A percentile compares a stretch with the other conserved stretches of the same genome.
phyloP scores from a whole-genome alignment of 2,888 invertebrate genomes.

The Hipparchia sbordonii region DNA sequence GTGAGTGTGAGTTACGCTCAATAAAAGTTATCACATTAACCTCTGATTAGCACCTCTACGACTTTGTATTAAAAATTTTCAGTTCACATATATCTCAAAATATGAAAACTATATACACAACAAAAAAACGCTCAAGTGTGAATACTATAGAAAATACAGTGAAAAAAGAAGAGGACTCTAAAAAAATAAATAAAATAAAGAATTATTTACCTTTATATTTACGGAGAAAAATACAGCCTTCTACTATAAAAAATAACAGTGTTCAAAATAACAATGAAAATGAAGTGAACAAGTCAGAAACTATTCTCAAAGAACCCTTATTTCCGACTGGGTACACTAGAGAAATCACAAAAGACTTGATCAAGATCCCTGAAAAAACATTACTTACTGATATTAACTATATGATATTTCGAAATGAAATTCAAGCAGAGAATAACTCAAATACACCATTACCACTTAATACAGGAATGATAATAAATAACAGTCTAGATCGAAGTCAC shows the following conservation, averaged over 20 bases:
- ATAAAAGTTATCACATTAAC: too few species aligned
- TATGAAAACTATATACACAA: constrained; percentile 45
- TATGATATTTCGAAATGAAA: constrained; percentile 57
- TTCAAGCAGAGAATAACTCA: constrained; percentile 48
- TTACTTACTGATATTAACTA: constrained; percentile 50
- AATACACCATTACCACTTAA: constrained; percentile 42
- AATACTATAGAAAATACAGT: constrained; percentile 38
- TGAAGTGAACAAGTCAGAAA: constrained; percentile 8
- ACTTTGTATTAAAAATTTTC: constrained; percentile 39
- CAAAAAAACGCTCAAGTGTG: constrained; percentile 31
- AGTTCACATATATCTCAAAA: constrained; percentile 52
- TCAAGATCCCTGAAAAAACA: constrained; percentile 49
- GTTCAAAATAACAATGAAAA: not conserved
- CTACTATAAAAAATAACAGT: constrained; percentile 15
- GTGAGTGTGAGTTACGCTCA: too few species aligned
- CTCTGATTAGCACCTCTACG: not conserved
- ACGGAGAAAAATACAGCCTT: constrained; percentile 28
- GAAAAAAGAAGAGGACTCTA: constrained; percentile 31
- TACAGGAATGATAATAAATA: constrained; percentile 39
- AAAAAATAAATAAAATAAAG: constrained; percentile 38
- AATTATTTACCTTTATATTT: constrained; percentile 55
- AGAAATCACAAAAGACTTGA: constrained; percentile 52
- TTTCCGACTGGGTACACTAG: constrained; percentile 35
- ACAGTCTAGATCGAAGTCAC: constrained; percentile 37
- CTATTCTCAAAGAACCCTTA: constrained; percentile 21